Evolutionary conservation across 2,888 invertebrate species (phyloP).

Genomic region (Nycteola revayana): DNA sequence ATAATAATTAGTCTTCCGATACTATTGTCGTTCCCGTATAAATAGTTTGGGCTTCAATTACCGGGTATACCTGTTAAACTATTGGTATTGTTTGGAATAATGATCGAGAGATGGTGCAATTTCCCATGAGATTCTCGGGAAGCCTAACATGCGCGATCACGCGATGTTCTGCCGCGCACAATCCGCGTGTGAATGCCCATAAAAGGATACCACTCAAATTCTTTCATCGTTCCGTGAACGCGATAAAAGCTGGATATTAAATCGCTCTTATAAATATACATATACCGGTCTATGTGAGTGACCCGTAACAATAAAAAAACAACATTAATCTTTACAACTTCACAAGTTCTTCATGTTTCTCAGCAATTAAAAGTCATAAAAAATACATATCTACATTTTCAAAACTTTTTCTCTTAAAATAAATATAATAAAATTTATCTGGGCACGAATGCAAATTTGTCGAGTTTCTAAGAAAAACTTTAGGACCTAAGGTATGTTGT

Average conservation of each 20-base stretch:
- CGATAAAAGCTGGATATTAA: constrained; percentile 3
- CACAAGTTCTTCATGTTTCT: constrained; percentile 4
- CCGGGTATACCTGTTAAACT: too few relatives aligned
- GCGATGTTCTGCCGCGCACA: constrained; percentile 45
- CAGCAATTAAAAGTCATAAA: constrained; percentile 11
- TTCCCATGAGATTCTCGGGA: constrained; percentile 59
- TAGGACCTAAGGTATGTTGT: constrained; percentile 7
- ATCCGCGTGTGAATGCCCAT: constrained; percentile 48
- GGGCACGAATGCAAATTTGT: background rate
- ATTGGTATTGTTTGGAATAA: constrained; percentile 14
- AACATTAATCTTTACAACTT: constrained; percentile 7
- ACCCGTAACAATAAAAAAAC: background rate
- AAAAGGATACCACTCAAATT: constrained; percentile 27
- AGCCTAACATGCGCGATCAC: constrained; percentile 54
- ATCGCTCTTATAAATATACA: background rate
- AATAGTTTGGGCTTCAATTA: too few relatives aligned
- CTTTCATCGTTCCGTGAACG: constrained; percentile 6
- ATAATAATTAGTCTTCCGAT: too few relatives aligned
- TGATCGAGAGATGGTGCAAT: constrained; percentile 27
- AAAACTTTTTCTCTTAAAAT: constrained; percentile 4
- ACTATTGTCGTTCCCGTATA: too few relatives aligned
- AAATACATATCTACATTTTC: constrained; percentile 3
- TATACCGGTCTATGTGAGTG: background rate
- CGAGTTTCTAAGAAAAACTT: constrained; percentile 20
- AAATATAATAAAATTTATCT: constrained; percentile 7